Conservation (phyloP, 2,797 vertebrate genomes). For the Gastrophryne carolinensis region DNA sequence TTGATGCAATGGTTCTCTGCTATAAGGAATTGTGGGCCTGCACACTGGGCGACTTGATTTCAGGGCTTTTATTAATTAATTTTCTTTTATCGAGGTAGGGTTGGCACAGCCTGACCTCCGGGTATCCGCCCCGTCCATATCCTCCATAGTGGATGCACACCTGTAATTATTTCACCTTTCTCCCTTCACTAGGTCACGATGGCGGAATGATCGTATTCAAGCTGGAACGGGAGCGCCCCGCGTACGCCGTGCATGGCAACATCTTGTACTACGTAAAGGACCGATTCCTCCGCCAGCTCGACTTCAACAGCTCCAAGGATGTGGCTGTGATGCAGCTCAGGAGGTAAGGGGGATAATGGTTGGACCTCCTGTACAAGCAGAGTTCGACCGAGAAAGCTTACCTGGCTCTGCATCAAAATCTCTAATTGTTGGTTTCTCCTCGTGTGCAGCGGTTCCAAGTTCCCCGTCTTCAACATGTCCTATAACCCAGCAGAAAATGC, state of each 20-base stretch:
- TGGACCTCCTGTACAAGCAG: no score
- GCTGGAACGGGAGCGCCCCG: slow-evolving; percentile 89
- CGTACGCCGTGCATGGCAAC: slow-evolving; percentile 90
- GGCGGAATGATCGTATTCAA: slow-evolving; percentile 98
- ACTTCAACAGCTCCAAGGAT: slow-evolving; percentile 96
- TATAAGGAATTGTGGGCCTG: no score
- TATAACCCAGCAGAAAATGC: slow-evolving; percentile 96
- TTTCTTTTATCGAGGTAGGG: no score
- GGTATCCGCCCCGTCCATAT: no score
- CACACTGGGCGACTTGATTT: no score
- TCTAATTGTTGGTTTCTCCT: not conserved
- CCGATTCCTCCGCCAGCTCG: slow-evolving; percentile 90
- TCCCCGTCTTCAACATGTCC: slow-evolving; percentile 96
- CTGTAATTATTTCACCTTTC: no score
- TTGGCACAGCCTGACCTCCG: no score
- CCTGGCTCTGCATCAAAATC: no score
- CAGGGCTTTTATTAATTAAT: no score
- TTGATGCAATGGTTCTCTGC: no score
- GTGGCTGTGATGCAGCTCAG: slow-evolving; percentile 95
- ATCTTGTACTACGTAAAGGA: slow-evolving; percentile 94
- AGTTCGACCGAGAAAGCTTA: no score
- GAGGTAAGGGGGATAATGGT: slow-evolving; percentile 71
- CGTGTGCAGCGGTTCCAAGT: slow-evolving; percentile 85
- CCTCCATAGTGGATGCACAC: no score
- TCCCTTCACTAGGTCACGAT: slow-evolving; percentile 80